These are phyloP conservation scores for Dromas ardeola DNA, from an alignment of 2,113 vertebrate species.

Conservation along the genomic window DNA sequence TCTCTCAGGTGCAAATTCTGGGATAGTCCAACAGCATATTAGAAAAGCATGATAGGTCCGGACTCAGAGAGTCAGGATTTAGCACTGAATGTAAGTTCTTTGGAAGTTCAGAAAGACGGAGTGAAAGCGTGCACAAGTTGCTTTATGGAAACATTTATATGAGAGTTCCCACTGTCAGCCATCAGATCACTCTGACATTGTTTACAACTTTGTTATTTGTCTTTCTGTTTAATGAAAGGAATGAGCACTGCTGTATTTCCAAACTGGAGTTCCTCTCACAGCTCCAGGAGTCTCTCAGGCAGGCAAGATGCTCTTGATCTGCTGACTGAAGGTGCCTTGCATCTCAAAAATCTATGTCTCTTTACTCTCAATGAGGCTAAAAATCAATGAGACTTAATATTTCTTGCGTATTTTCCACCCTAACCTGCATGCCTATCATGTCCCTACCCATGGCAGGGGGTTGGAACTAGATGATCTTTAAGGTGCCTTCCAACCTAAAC, in stretches of 20 bases:
- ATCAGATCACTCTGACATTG: background rate
- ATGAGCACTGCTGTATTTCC: background rate
- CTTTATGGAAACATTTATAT: background rate
- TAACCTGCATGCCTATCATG: background rate
- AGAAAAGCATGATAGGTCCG: background rate
- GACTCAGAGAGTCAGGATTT: background rate
- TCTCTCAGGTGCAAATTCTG: background rate
- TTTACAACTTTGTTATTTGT: background rate
- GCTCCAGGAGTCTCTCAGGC: background rate
- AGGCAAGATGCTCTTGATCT: background rate
- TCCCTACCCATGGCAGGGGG: background rate
- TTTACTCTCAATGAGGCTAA: background rate
- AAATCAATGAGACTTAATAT: background rate
- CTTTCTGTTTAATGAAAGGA: background rate
- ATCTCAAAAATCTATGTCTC: background rate
- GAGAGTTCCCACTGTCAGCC: background rate
- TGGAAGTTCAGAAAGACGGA: background rate
- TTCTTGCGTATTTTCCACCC: background rate
- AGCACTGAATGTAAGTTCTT: background rate
- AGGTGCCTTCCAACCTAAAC: background rate
- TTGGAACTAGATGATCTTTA: background rate
- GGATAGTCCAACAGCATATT: background rate
- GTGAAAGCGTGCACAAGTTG: background rate
- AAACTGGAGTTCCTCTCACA: background rate
- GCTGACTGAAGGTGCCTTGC: background rate